phyloP scores from a whole-genome alignment of 2,113 vertebrate species.

The Suncus etruscus region DNA sequence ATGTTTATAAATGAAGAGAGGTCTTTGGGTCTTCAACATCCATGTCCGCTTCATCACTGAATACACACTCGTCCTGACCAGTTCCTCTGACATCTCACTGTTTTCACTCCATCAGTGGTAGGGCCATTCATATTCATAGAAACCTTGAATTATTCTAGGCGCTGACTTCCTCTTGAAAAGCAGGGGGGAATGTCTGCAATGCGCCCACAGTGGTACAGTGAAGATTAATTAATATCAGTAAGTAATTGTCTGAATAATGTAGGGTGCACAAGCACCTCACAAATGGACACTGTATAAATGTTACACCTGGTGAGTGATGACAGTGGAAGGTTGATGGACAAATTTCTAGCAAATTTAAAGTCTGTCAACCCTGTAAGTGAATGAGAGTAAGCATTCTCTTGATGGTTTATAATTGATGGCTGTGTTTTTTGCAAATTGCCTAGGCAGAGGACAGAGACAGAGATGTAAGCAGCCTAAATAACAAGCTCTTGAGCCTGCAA shows the following conservation, averaged over 20 bases:
- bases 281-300: constrained; percentile 74
- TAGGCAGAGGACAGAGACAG: constrained; percentile 67
- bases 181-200: constrained; percentile 50
- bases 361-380: constrained; percentile 72
- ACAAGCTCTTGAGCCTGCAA: constrained; percentile 73
- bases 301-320: constrained; percentile 68
- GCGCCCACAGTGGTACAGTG: constrained; percentile 39
- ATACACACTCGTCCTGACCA: constrained; percentile 61
- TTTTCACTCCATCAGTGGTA: constrained; percentile 64
- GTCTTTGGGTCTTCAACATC: constrained; percentile 41
- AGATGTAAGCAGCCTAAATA: constrained; percentile 64
- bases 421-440: constrained; percentile 57
- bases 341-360: constrained; percentile 71
- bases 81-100: constrained; percentile 73
- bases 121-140: constrained; percentile 77
- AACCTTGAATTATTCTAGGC: constrained; percentile 73
- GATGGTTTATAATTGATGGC: constrained; percentile 61
- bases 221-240: constrained; percentile 81
- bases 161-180: constrained; percentile 66
- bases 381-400: constrained; percentile 59
- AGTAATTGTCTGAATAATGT: constrained; percentile 75
- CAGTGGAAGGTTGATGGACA: constrained; percentile 57
- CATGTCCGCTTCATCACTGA: constrained; percentile 45
- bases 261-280: constrained; percentile 66
- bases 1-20: constrained; percentile 21